Percentiles rank a stretch among this genome's conserved stretches.
These are phyloP conservation scores for Hylaeus volcanicus DNA, from an alignment of 1,140 invertebrate species.

Conservation along the genomic window DNA sequence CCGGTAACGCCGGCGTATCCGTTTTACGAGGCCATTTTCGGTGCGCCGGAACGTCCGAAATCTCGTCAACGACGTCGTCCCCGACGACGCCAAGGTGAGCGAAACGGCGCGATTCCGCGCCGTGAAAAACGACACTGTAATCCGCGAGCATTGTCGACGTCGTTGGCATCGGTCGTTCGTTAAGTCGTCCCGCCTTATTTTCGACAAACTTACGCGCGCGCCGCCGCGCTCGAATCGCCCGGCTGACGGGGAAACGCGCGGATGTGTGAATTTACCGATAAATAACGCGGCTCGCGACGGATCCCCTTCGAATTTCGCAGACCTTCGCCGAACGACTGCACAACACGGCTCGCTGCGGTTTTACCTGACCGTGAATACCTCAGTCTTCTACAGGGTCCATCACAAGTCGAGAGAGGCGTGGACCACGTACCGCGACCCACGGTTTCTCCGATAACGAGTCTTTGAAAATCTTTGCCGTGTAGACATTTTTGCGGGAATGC, in stretches of 20 bases:
- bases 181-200: slow-evolving; percentile 39
- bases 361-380: too few species aligned
- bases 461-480: too few species aligned
- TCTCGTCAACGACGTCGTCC: slow-evolving; percentile 53
- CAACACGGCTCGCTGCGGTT: too few species aligned
- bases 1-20: slow-evolving; percentile 46
- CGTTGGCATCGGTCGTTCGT: slow-evolving; percentile 47
- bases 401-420: too few species aligned
- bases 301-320: not conserved
- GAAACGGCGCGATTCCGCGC: slow-evolving; percentile 33
- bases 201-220: slow-evolving; percentile 1
- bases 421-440: too few species aligned
- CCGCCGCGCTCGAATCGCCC: not conserved
- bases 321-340: too few species aligned
- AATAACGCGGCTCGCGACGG: slow-evolving; percentile 11
- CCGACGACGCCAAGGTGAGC: slow-evolving; percentile 29
- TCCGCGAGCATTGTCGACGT: slow-evolving; percentile 50
- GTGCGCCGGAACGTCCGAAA: slow-evolving; percentile 43
- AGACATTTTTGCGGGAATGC: too few species aligned
- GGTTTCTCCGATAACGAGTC: too few species aligned
- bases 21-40: slow-evolving; percentile 63
- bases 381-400: too few species aligned
- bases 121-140: slow-evolving; percentile 53
- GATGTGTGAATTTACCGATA: slow-evolving; percentile 43
- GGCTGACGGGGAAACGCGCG: not conserved